Evolutionary conservation across 2,113 vertebrate species (phyloP).

Genomic region (Stomatorhinus ivindoensis): DNA sequence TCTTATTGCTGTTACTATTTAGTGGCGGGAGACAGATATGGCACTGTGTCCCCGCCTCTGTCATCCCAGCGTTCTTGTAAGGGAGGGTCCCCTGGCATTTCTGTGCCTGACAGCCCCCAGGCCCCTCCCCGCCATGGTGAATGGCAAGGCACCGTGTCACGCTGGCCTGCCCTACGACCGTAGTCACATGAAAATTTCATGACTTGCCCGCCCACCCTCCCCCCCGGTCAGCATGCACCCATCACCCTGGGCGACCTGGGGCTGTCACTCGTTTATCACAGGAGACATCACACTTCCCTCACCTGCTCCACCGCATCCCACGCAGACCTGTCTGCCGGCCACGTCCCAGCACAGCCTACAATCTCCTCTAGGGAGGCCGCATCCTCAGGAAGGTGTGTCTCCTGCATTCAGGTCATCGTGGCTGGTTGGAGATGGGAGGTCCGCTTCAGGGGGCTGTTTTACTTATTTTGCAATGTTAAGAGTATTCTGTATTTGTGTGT

Average conservation of each 20-base stretch:
- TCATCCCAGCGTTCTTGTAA: not conserved
- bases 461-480: not conserved
- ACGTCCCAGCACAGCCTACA: not conserved
- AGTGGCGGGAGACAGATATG: not conserved
- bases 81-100: not conserved
- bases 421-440: not conserved
- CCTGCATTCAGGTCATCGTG: not conserved
- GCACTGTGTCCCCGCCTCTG: not conserved
- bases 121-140: not conserved
- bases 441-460: not conserved
- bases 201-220: not conserved
- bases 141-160: not conserved
- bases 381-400: not conserved
- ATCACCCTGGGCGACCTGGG: not conserved
- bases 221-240: not conserved
- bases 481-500: not conserved
- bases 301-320: not conserved
- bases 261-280: constrained; percentile 14
- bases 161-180: not conserved
- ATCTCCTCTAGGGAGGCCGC: not conserved
- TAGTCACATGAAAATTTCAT: constrained; percentile 12
- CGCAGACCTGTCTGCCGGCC: not conserved
- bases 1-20: not conserved
- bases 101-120: not conserved
- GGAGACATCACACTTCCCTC: not conserved